A percentile compares a stretch with the other conserved stretches of the same genome.
Evolutionary conservation across 2,797 vertebrate species (phyloP).

Genomic region (Sphenodon punctatus): DNA sequence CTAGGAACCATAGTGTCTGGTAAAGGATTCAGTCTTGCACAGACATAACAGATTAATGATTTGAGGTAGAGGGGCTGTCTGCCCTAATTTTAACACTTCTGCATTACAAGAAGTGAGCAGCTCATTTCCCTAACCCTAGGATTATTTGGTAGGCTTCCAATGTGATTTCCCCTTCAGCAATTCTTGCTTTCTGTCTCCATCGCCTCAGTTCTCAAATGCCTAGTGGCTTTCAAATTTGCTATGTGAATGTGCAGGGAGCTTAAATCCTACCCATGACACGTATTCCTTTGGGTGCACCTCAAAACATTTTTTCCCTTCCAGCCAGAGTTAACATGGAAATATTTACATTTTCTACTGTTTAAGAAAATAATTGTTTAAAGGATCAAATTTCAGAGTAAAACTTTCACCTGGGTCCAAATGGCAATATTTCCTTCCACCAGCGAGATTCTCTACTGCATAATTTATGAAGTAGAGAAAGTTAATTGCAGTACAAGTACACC

Average conservation of each 20-base stretch:
- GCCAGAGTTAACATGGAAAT: not conserved
- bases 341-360: not conserved
- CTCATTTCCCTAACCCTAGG: conserved; percentile 5
- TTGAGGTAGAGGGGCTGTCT: not conserved
- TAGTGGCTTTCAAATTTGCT: conserved; percentile 50
- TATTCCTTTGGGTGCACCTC: not conserved
- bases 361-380: not conserved
- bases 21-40: conserved; percentile 8
- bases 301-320: conserved; percentile 1
- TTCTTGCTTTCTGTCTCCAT: conserved; percentile 34
- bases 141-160: conserved; percentile 37
- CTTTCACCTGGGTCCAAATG: not conserved
- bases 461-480: not conserved
- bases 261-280: conserved; percentile 1
- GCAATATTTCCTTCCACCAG: not conserved
- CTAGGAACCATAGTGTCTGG: not conserved
- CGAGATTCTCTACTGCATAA: not conserved
- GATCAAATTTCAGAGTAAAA: not conserved
- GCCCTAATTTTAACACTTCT: conserved; percentile 51
- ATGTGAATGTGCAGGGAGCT: conserved; percentile 7
- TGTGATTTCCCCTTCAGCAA: conserved; percentile 25
- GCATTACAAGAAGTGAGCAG: not conserved
- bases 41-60: conserved; percentile 33
- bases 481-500: not conserved
- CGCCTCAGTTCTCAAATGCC: conserved; percentile 16